Base-by-base conservation (phyloP, 2,888 invertebrate species). In the Drosophila algonquin region DNA sequence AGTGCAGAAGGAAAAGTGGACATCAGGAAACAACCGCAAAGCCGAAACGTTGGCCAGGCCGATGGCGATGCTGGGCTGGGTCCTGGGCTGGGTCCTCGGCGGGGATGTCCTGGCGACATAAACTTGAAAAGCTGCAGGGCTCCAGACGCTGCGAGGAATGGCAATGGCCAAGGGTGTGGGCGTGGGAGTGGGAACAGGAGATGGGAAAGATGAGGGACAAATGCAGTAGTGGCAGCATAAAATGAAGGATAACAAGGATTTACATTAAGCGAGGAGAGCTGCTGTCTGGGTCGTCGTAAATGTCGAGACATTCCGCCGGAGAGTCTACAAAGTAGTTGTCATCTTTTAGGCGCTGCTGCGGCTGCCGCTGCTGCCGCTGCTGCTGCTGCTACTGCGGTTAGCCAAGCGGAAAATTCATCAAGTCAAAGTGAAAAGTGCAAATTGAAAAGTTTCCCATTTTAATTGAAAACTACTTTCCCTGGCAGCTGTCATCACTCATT, bases 211-310 rank as follows among this genome's bases (percentile, higher is more conserved):
- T 35, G 45, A 2, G 24, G 32, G 16, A 45, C 14, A 30, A 24
- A 35, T 16, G 32, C 32, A 46, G 53, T 21, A 35, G 46, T 61
- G 53, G 53, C 18, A 47, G 16, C 46, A 75, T 80, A 78, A 81
- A 81, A 80, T 77, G 82, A 79, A 71, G 81, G 80, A 82, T 82
- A 82, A 82, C 82, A 73, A 75, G 82, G 80, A 82, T 80, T 82
- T 80, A 77, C 79, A 80, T 82, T 82, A 82, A 79, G 74, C 76
- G 72, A 69, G 75, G 51, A 47, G 21, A 46, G 40, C 24, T 63
- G 35, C 12, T 35, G 12, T 1, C 35, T 35, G 35, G 35, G 32
- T 35, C 12, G 35, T 35, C 55, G 55, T 63, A 63, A 64, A 64
- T 58, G 52, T 32, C 52, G 47, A 48, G 58, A 32, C 44, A 24